Percentiles rank a stretch among this genome's conserved stretches.
Conservation (phyloP, 2,888 invertebrate genomes). For the Philonicus albiceps region DNA sequence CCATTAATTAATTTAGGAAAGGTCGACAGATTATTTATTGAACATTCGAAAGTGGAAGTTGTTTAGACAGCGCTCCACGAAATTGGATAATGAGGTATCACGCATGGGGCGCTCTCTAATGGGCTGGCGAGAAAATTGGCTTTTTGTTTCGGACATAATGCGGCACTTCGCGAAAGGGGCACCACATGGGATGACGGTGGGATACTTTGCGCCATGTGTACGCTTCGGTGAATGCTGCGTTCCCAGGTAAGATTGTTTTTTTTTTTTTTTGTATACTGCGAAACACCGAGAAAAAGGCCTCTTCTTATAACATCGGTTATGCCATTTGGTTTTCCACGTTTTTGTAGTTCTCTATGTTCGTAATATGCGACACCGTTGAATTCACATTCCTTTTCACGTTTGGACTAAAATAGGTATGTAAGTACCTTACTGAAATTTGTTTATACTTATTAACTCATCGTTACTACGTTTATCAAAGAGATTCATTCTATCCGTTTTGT, state of each 20-base stretch:
- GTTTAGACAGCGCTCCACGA: background rate
- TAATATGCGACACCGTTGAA: background rate
- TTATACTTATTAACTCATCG: too few relatives aligned
- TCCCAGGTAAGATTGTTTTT: background rate
- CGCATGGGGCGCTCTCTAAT: background rate
- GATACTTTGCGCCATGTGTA: background rate
- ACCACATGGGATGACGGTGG: background rate
- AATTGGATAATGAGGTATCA: background rate
- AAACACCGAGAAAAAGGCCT: background rate
- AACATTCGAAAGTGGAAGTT: background rate
- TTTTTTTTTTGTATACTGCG: background rate
- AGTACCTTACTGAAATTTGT: too few relatives aligned
- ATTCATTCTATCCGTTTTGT: too few relatives aligned
- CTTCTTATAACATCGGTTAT: background rate
- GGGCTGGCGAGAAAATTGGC: background rate
- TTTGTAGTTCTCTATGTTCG: background rate
- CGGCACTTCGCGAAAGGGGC: background rate
- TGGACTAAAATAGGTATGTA: too few relatives aligned
- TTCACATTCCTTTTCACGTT: too few relatives aligned
- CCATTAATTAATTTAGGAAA: conserved; percentile 28
- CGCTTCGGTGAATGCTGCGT: background rate
- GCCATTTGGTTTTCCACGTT: background rate
- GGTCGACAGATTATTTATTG: conserved; percentile 33
- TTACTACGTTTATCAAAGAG: too few relatives aligned
- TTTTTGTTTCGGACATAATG: background rate